Base-by-base conservation (phyloP, 2,113 vertebrate species). In the Leucoraja erinaceus region DNA sequence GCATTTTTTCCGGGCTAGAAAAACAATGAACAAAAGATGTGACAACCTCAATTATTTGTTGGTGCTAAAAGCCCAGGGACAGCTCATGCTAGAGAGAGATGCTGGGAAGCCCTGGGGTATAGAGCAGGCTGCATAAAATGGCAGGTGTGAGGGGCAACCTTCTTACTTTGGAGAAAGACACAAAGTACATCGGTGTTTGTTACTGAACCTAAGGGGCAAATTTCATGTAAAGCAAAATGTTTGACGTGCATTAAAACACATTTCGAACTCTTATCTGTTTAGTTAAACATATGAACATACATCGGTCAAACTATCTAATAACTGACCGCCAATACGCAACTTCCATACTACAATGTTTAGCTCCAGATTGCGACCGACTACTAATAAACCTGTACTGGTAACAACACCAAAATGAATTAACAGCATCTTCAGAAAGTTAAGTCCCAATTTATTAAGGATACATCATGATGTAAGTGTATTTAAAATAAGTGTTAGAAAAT, bases 11-110 rank as follows among this genome's bases (percentile, higher is more conserved):
- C 97, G 96, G 95, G 96, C 94, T 96, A 94, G 96, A 96, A 97
- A 96, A 95, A 96, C 96, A 96, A 97, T 96, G 98, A 98, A 98
- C 97, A 98, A 98, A 97, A 97, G 96, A 97, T 96, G 97, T 99
- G 98, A 99, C 98, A 98, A 98, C 97, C 97, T 98, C 98, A 97
- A 98, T 99, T 99, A 99, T 98, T 98, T 98, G 98, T 97, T 98
- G 96, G 96, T 97, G 96, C 96, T 98, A 98, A 98, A 97, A 97
- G 97, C 96, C 94, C 94, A 0, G 95, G 98, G 98, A 97, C 98
- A 97, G 98, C 97, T 97, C 97, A 97, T 97, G 97, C 97, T 97
- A 97, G 95, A 98, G 96, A 97, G 96, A 97, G 97, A 97, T 97
- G 96, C 95, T 97, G 95, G 96, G 96, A 96, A 96, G 96, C 96